These are phyloP conservation scores for Decapterus maruadsi DNA, from an alignment of 2,797 vertebrate genomes.

Conservation along the genomic window DNA sequence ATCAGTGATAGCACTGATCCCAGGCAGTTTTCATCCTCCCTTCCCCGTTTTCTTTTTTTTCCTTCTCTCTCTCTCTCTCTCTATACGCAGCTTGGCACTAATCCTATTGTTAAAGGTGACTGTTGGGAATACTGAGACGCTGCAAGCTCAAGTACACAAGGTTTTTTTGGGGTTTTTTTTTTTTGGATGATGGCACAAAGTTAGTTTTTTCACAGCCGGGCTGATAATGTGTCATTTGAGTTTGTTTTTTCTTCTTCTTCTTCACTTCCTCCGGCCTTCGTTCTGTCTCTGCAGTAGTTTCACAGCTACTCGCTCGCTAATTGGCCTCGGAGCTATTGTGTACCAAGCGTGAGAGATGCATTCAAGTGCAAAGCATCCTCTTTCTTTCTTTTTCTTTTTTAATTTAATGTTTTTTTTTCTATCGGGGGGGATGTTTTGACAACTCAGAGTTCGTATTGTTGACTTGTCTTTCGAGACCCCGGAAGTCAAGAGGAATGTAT, in stretches of 20 bases:
- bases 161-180: not conserved
- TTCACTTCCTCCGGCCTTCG: constrained; percentile 26
- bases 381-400: constrained; percentile 2
- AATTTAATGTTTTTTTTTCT: not conserved
- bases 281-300: constrained; percentile 25
- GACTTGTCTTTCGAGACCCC: constrained; percentile 6
- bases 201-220: constrained; percentile 34
- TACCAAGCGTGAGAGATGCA: constrained; percentile 20
- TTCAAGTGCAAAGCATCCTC: constrained; percentile 30
- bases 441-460: constrained; percentile 41
- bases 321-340: constrained; percentile 50
- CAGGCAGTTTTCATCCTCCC: constrained; percentile 57
- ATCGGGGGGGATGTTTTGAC: constrained; percentile 54
- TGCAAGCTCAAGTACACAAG: constrained; percentile 34
- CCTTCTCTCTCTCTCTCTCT: constrained; percentile 29
- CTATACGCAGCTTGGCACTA: constrained; percentile 52
- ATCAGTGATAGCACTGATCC: constrained; percentile 73
- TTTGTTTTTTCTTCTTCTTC: constrained; percentile 12
- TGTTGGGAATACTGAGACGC: constrained; percentile 42
- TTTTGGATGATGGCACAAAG: constrained; percentile 43
- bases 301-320: constrained; percentile 44
- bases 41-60: constrained; percentile 35
- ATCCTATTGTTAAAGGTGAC: constrained; percentile 72
- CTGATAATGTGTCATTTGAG: constrained; percentile 54
- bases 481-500: constrained; percentile 7